Evolutionary conservation across 2,113 vertebrate genomes (phyloP), one percentile per base, ranked within the genome.

Genomic region (Ophthalmolycus amberensis): DNA sequence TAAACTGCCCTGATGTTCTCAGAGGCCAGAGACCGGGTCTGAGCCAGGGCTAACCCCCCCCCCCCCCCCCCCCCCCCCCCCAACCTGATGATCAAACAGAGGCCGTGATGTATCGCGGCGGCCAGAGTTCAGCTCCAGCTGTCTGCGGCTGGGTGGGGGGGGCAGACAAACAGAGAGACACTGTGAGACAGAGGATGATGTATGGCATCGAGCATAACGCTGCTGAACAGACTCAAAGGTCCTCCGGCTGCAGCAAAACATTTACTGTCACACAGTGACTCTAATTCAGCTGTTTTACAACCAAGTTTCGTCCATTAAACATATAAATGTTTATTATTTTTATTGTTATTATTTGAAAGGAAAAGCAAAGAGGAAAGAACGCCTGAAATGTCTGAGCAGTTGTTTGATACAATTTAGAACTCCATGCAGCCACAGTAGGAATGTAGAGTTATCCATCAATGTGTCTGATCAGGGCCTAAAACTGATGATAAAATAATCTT

Each of bases 1-100:
- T 69, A 82, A 81, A 56, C 22, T 42, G 54, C 52, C 62, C 71
- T 9, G 52, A 76, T 71, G 77, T 79, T 90, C 84, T 74, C 89
- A 65, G 83, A 80, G 80, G 80, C 66, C 80, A n/a, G 25, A 79
- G 64, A 78, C 67, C 6, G 56, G 87, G 52, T 42, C 42, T 71
- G 72, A 76, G 46, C 16, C 50, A 6, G 4, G 60, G 65, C 63
- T 20, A 56, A 59, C 46, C 18, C 48, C 18, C 65, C 59, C 58
- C 48, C 25, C 29, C 48, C 18, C 65, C 59, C 58, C 48, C 25
- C 29, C 18, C 37, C 29, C 56, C 3, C 14, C 67, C 3, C 40
- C 8, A 12, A 42, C 40, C 40, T 42, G 40, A 42, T 60, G 84
- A 90, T 77, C 77, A 77, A 82, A 89, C 80, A 27, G 64, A 1